A percentile compares a stretch with the other conserved stretches of the same genome.
phyloP scores from a whole-genome alignment of 2,888 invertebrate species.

The Incurvaria masculella region DNA sequence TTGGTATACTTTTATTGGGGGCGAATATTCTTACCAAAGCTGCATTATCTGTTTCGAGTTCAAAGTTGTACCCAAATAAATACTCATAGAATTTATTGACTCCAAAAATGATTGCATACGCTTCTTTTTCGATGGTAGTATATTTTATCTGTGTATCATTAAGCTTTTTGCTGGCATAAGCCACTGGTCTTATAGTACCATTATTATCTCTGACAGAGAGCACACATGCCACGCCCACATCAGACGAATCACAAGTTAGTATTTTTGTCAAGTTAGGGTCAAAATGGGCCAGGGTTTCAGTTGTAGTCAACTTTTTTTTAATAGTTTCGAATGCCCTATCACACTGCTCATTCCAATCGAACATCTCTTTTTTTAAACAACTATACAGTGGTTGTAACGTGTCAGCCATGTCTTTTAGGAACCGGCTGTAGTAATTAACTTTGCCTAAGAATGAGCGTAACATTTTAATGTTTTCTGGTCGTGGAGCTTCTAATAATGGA shows the following conservation, averaged over 20 bases:
- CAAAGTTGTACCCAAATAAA: conserved; percentile 16
- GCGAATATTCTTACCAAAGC: conserved; percentile 21
- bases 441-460: background rate
- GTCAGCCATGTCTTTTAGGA: background rate
- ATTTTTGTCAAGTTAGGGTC: conserved; percentile 1
- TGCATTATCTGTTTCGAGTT: conserved; percentile 19
- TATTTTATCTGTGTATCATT: conserved; percentile 14
- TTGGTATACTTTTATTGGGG: conserved; percentile 21
- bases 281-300: background rate
- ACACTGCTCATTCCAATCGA: conserved; percentile 2
- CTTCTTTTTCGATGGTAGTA: conserved; percentile 16
- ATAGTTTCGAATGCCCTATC: background rate
- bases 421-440: conserved; percentile 1
- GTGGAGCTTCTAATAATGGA: background rate
- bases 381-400: background rate
- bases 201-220: conserved; percentile 7
- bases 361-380: conserved; percentile 1
- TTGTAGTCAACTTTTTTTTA: background rate
- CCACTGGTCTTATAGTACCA: conserved; percentile 11
- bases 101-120: conserved; percentile 18
- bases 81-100: conserved; percentile 19
- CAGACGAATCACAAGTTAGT: conserved; percentile 12
- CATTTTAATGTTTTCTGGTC: background rate
- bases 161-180: conserved; percentile 16
- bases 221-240: conserved; percentile 6